A percentile compares a stretch with the other conserved stretches of the same genome.
Evolutionary conservation across 2,113 vertebrate genomes (phyloP).

Genomic region (Trogon surrucura): DNA sequence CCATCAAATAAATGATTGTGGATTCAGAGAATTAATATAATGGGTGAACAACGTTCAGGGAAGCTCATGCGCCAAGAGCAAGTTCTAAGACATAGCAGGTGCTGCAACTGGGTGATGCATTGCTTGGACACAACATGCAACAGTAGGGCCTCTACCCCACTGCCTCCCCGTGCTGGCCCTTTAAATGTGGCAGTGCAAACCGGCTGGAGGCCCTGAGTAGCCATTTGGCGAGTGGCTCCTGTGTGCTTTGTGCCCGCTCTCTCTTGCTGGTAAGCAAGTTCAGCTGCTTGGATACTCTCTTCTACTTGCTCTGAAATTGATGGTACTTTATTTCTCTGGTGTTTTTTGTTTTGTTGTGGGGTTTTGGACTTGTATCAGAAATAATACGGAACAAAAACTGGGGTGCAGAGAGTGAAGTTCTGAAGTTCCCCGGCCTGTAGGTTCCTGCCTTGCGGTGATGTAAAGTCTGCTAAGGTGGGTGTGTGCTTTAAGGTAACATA

Average conservation of each 20-base stretch:
- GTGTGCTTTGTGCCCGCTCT: not conserved
- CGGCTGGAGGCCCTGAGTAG: not conserved
- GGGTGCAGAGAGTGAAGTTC: not conserved
- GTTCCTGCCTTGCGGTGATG: not conserved
- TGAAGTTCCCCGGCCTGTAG: not conserved
- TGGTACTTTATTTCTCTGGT: not conserved
- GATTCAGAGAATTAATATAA: not conserved
- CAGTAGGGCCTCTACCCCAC: rapidly evolving
- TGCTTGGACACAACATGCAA: too few species aligned
- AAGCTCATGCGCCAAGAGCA: rapidly evolving
- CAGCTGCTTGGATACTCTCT: not conserved
- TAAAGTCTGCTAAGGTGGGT: not conserved
- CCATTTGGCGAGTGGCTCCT: not conserved
- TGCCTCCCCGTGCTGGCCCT: too few species aligned
- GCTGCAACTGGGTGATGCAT: rapidly evolving
- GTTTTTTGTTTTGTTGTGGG: not conserved
- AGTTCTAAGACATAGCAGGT: rapidly evolving
- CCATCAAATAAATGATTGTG: not conserved
- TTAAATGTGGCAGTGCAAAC: too few species aligned
- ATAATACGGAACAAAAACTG: not conserved
- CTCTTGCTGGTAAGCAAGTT: not conserved
- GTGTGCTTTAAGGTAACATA: not conserved
- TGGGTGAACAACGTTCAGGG: not conserved
- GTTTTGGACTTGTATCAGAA: not conserved
- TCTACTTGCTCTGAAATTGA: not conserved